phyloP scores from a whole-genome alignment of 2,797 vertebrate genomes.

The Etheostoma nigrum region DNA sequence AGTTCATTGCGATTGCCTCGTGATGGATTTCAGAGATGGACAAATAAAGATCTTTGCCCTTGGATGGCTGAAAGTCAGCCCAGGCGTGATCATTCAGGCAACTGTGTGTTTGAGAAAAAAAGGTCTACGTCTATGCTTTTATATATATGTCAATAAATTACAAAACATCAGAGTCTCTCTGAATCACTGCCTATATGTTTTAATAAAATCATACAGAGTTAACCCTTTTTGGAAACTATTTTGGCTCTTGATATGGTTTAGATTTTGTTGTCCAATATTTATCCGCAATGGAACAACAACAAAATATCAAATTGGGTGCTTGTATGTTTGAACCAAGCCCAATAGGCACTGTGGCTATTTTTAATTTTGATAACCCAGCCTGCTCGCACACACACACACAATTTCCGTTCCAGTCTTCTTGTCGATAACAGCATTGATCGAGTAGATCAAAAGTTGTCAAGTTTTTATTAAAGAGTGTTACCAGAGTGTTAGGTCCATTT shows the following conservation, averaged over 20 bases:
- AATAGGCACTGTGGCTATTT: slow-evolving; percentile 19
- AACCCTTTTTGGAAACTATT: slow-evolving; percentile 36
- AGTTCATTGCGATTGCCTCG: slow-evolving; percentile 48
- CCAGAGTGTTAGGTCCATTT: background rate
- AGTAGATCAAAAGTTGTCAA: background rate
- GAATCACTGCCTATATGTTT: slow-evolving; percentile 15
- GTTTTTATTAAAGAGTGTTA: background rate
- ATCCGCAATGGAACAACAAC: slow-evolving; percentile 37
- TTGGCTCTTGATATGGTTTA: slow-evolving; percentile 21
- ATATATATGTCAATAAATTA: slow-evolving; percentile 2
- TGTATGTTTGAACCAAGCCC: slow-evolving; percentile 30
- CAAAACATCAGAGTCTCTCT: slow-evolving; percentile 5
- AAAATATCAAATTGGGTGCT: slow-evolving; percentile 32
- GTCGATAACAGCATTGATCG: background rate
- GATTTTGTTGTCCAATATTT: slow-evolving; percentile 39
- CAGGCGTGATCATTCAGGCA: slow-evolving; percentile 24
- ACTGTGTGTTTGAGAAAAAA: slow-evolving; percentile 4
- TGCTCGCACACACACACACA: background rate
- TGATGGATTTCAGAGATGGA: slow-evolving; percentile 63
- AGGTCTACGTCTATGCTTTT: background rate
- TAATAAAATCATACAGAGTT: slow-evolving; percentile 13
- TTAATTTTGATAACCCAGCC: slow-evolving; percentile 34
- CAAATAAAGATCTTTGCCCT: slow-evolving; percentile 57
- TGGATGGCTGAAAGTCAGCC: slow-evolving; percentile 40
- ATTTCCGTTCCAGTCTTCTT: slow-evolving; percentile 4